Base-by-base conservation (phyloP, 2,888 invertebrate genomes). In the Tiliacea citrago region DNA sequence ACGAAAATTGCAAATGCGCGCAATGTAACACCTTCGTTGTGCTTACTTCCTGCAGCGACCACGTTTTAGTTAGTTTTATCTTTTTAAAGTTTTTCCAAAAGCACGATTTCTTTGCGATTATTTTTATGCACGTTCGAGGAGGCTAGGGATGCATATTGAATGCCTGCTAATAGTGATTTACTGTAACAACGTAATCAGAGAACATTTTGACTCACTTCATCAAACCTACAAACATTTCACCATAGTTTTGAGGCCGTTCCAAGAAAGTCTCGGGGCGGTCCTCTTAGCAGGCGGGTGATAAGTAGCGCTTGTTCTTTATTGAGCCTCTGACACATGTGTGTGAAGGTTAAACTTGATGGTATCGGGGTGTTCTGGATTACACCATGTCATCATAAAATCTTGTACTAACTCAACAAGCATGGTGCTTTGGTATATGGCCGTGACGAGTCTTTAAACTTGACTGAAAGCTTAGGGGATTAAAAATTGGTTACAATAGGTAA, bases 211-310 rank as follows among this genome's bases (percentile, higher is more conserved):
- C 60, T 58, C 61, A 58, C 55, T 83, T 73, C 55, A 70, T 74
- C 45, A 73, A 75, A 39, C 53, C 60, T 12, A 69, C 39, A 81
- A 42, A 63, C 24, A 67, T 45, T 65, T 70, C 24, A 18, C n/a
- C 18, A 35, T 49, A 63, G 51, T 73, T 67, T 76, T 72, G 68
- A 42, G 58, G 62, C 5, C 42, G 47, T 76, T 90, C 88, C 85
- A 76, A 55, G 82, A 88, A 90, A 87, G 62, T 71, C 79, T 60
- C 68, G 65, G 81, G 84, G 84, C 82, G 88, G 82, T 86, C 76
- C 84, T 84, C 85, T 91, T 91, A 91, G 88, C 89, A 72, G 57
- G 13, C 63, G 67, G 29, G 77, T 86, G 91, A 84, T 90, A 91
- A 91, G 84, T 87, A 81, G 79, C 73, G 63, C 81, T 82, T 85